Evolutionary conservation across 2,888 invertebrate species (phyloP).

Genomic region (Diachrysia chrysitis): DNA sequence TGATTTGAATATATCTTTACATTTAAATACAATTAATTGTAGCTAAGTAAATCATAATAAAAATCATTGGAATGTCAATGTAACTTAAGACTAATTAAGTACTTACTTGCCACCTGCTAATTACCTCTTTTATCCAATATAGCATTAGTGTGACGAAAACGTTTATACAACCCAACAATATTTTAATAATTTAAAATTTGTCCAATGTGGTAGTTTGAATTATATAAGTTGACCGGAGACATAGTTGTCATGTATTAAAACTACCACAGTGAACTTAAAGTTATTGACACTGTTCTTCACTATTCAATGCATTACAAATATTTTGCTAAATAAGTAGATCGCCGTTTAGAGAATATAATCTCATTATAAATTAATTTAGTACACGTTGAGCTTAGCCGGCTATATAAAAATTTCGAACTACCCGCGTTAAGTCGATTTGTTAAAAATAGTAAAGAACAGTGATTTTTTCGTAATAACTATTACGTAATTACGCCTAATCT

Average conservation of each 20-base stretch:
- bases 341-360: constrained; percentile 25
- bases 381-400: constrained; percentile 46
- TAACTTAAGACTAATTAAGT: constrained; percentile 64
- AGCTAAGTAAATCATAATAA: constrained; percentile 50
- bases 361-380: constrained; percentile 32
- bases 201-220: constrained; percentile 38
- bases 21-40: constrained; percentile 35
- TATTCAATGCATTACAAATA: constrained; percentile 31
- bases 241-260: constrained; percentile 23
- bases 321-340: constrained; percentile 21
- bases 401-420: constrained; percentile 31
- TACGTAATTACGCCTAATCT: constrained; percentile 49
- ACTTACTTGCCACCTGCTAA: constrained; percentile 55
- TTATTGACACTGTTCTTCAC: constrained; percentile 49
- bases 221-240: constrained; percentile 13
- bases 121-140: constrained; percentile 54
- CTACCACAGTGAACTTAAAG: constrained; percentile 35
- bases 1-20: constrained; percentile 28
- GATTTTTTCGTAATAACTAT: constrained; percentile 32
- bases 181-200: constrained; percentile 43
- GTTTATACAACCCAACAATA: constrained; percentile 63
- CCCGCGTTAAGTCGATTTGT: constrained; percentile 10
- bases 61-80: constrained; percentile 67
- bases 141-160: constrained; percentile 61
- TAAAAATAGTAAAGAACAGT: constrained; percentile 54